These are phyloP conservation scores for Rhopilema esculentum DNA, from an alignment of 30 jellyfish, hydroid and myxozoan species.

Conservation along the genomic window DNA sequence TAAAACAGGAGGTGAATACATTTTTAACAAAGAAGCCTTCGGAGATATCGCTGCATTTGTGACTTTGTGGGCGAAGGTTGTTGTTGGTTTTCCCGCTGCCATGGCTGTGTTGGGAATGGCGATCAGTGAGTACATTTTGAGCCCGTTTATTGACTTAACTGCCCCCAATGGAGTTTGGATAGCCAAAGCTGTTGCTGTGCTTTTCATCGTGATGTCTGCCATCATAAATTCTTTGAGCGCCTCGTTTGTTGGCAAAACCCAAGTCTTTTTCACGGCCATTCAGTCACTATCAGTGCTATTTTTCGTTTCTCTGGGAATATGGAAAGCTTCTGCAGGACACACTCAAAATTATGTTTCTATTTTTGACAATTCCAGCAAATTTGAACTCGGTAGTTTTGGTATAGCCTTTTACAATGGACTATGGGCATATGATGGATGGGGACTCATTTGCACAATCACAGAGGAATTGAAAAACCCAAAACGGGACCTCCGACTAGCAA, in stretches of 20 bases:
- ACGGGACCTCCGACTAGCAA: constrained; percentile 53
- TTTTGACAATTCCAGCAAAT: not conserved
- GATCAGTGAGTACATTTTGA: constrained; percentile 17
- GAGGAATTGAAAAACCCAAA: constrained; percentile 58
- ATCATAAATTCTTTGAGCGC: constrained; percentile 1
- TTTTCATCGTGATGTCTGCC: not conserved
- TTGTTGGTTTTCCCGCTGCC: not conserved
- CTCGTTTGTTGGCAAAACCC: constrained; percentile 3
- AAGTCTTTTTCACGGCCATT: not conserved
- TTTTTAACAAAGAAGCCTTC: not conserved
- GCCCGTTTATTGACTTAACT: not conserved
- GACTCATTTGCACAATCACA: constrained; percentile 3
- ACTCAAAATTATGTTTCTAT: constrained; percentile 1
- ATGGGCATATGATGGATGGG: constrained; percentile 88
- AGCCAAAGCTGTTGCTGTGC: constrained; percentile 12
- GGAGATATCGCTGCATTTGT: constrained; percentile 26
- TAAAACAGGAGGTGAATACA: not conserved
- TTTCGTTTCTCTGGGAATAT: constrained; percentile 13
- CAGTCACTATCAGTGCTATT: constrained; percentile 16
- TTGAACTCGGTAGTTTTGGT: constrained; percentile 24
- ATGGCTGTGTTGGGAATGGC: not conserved
- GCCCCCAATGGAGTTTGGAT: constrained; percentile 11
- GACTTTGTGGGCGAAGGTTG: not conserved
- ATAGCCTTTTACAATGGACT: constrained; percentile 61
- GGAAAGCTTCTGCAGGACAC: constrained; percentile 28